Evolutionary conservation across 2,797 vertebrate species (phyloP).

Genomic region (Pelodytes ibericus): DNA sequence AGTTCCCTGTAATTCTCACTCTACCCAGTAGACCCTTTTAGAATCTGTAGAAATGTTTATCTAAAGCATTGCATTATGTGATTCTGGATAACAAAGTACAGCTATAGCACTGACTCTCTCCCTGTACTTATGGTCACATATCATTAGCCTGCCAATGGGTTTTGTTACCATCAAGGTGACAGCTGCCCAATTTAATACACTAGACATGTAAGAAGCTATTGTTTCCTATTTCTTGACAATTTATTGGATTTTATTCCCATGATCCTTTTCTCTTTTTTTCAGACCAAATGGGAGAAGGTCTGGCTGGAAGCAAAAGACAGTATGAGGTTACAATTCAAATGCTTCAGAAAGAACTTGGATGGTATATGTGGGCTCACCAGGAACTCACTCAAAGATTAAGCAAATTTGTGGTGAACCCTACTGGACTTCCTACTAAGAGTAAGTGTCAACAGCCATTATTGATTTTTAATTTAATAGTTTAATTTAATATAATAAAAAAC

Average conservation of each 20-base stretch:
- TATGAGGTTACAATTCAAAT: conserved; percentile 88
- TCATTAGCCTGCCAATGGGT: too few relatives aligned
- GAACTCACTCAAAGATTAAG: conserved; percentile 84
- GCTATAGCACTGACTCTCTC: too few relatives aligned
- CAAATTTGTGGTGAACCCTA: conserved; percentile 61
- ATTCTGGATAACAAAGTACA: too few relatives aligned
- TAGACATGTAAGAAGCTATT: too few relatives aligned
- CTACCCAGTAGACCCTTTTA: too few relatives aligned
- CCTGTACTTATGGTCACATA: too few relatives aligned
- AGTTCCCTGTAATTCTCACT: too few relatives aligned
- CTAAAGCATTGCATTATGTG: too few relatives aligned
- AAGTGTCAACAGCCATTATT: conserved; percentile 50
- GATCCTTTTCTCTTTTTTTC: background rate
- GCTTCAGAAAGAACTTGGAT: conserved; percentile 87
- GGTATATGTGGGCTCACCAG: conserved; percentile 82
- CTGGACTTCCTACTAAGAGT: conserved; percentile 69
- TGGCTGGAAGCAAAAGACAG: conserved; percentile 86
- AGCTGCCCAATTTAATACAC: too few relatives aligned
- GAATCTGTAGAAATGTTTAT: too few relatives aligned
- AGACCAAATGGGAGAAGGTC: conserved; percentile 92
- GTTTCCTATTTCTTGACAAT: background rate
- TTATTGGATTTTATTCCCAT: background rate
- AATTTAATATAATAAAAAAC: background rate
- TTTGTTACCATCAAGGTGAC: too few relatives aligned
- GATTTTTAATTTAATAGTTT: background rate